Base-by-base conservation (phyloP, 2,888 invertebrate species). In the Pandemis heparana region DNA sequence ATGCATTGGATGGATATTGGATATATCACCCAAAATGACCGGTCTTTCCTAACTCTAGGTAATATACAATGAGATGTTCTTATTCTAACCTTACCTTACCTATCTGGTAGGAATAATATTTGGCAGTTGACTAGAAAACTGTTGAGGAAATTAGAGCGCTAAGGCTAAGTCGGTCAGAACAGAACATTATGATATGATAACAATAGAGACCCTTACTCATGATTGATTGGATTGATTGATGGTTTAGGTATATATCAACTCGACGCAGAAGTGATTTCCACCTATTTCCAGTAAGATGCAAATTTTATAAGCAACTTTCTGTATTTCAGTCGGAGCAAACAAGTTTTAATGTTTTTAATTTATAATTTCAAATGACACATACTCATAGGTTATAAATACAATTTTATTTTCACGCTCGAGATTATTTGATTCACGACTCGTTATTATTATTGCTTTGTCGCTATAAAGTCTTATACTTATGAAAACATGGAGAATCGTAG, bases 361-460 rank as follows among this genome's bases (percentile, higher is more conserved):
- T 69, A 48, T 69, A 60, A 61, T 16, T 59, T 61, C 39, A 38
- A 38, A 38, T 53, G 66, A 39, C 69, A 61, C 56, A 56, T 39
- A 23, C n/a, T 48, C 68, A 10, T 48, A 12, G 32, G 39, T 61
- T 46, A 51, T 61, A 61, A 69, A 69, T 32, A 23, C 38, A 48
- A 14, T 48, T 59, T 61, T 48, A 14, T 48, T 59, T 61, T 48
- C 16, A 61, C 61, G 61, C 60, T 48, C 38, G 38, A 60, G 14
- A 10, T 48, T 10, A 18, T 48, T 69, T 60, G 46, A 69, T 69
- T 69, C 46, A 69, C 51, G 61, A 18, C 14, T 32, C 43, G 32
- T 48, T 14, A 14, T 48, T 61, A 23, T 23, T 46, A 46, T 68
- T 60, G 48, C 41, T 39, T 4, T 39, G 18, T 61, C 38, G 46